A percentile compares a stretch with the other conserved stretches of the same genome.
These are phyloP conservation scores for Rhizomys pruinosus DNA, from an alignment of 2,113 vertebrate species.

Conservation along the genomic window DNA sequence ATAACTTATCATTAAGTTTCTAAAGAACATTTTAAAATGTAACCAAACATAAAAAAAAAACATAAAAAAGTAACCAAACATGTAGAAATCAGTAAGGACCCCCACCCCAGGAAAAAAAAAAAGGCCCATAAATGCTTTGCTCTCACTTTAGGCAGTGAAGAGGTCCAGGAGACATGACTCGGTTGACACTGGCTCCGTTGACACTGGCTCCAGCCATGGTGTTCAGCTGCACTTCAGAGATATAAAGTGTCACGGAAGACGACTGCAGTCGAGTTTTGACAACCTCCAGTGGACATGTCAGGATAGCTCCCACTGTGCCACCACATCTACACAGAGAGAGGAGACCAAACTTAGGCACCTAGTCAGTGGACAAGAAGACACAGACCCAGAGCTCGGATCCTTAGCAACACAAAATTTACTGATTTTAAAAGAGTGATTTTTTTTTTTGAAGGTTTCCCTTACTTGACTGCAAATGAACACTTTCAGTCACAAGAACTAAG, in stretches of 20 bases:
- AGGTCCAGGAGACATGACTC: constrained; percentile 94
- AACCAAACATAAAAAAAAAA: too few species aligned
- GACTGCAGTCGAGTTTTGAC: constrained; percentile 98
- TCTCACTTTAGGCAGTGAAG: constrained; percentile 98
- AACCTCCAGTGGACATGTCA: constrained; percentile 99
- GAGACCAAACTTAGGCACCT: background rate
- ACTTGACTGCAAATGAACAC: constrained; percentile 16
- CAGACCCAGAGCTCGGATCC: background rate
- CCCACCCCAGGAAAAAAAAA: background rate
- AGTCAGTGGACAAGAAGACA: background rate
- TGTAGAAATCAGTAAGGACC: background rate
- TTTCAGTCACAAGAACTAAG: background rate
- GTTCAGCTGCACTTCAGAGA: constrained; percentile 97
- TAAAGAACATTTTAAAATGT: constrained; percentile 1
- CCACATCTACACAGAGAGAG: constrained; percentile 90
- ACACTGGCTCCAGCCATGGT: constrained; percentile 93
- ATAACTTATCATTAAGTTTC: constrained; percentile 14
- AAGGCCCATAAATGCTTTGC: constrained; percentile 13
- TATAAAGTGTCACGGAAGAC: constrained; percentile 94
- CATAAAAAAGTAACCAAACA: background rate
- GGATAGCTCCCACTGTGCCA: constrained; percentile 97
- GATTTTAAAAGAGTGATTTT: constrained; percentile 31
- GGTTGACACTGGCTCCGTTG: constrained; percentile 91
- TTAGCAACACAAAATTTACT: background rate
- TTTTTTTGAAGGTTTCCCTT: constrained; percentile 1